These are phyloP conservation scores for Coturnix japonica DNA, from an alignment of 2,113 vertebrate genomes.

Conservation along the genomic window DNA sequence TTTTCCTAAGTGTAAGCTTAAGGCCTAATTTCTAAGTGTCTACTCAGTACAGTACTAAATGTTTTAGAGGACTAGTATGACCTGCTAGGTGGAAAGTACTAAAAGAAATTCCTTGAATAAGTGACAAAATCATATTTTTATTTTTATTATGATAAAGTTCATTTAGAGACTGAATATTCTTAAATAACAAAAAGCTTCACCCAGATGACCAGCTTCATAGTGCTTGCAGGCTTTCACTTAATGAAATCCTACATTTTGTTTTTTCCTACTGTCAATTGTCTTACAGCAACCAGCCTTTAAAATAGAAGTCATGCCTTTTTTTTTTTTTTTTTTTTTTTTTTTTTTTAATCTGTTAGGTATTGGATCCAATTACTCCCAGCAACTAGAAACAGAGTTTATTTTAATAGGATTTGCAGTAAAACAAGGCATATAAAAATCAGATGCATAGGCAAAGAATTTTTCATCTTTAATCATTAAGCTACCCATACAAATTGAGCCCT, in stretches of 20 bases:
- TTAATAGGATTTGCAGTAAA: conserved; percentile 86
- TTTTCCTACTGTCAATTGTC: conserved; percentile 43
- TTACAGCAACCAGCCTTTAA: conserved; percentile 69
- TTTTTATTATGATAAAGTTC: conserved; percentile 24
- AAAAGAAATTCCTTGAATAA: background rate
- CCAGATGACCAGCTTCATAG: background rate
- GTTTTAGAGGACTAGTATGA: background rate
- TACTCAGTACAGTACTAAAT: background rate
- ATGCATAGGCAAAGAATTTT: conserved; percentile 84
- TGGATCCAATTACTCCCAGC: conserved; percentile 83
- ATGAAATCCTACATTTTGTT: background rate
- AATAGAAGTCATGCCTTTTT: conserved; percentile 49
- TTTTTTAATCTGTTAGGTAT: conserved; percentile 74
- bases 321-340: conserved; percentile 43
- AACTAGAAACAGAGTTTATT: conserved; percentile 82
- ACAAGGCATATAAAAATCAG: conserved; percentile 84
- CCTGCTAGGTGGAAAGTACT: background rate
- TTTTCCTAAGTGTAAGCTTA: conserved; percentile 1
- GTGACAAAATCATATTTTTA: background rate
- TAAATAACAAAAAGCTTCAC: background rate
- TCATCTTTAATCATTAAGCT: conserved; percentile 89
- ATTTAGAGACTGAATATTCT: conserved; percentile 15
- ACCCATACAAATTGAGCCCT: conserved; percentile 86
- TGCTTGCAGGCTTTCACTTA: conserved; percentile 16
- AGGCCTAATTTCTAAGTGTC: conserved; percentile 8